A percentile compares a stretch with the other conserved stretches of the same genome.
These are phyloP conservation scores for Tineola bisselliella DNA, from an alignment of 2,888 invertebrate genomes.

Conservation along the genomic window DNA sequence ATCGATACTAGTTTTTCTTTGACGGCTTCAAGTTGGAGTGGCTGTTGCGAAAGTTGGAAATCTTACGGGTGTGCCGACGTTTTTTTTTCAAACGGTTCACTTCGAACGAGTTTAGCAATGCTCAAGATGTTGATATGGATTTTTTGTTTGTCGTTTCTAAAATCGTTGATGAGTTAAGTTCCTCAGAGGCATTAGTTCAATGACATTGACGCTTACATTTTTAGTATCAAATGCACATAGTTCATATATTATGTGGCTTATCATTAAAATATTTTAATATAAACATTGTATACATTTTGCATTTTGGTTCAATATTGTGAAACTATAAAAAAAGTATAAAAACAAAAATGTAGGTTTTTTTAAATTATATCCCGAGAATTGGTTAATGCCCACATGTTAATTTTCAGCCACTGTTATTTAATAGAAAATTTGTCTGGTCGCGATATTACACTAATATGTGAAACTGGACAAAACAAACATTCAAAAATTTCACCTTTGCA, in stretches of 20 bases:
- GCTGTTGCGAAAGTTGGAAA: slow-evolving; percentile 14
- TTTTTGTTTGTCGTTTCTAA: not conserved
- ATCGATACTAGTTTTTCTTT: slow-evolving; percentile 11
- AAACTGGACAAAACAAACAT: not conserved
- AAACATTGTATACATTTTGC: too few species aligned
- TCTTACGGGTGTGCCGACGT: slow-evolving; percentile 1
- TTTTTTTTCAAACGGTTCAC: not conserved
- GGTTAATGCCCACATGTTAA: too few species aligned
- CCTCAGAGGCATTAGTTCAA: too few species aligned
- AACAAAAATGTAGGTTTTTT: too few species aligned
- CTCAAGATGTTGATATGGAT: not conserved
- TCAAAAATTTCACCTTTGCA: not conserved
- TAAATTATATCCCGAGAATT: too few species aligned
- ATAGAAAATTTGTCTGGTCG: not conserved
- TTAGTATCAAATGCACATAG: too few species aligned
- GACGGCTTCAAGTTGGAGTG: not conserved
- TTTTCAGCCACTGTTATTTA: not conserved
- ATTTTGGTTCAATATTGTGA: too few species aligned
- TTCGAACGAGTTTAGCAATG: slow-evolving; percentile 6
- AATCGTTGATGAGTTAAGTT: not conserved
- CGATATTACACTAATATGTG: not conserved
- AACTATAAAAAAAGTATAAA: too few species aligned
- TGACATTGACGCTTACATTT: too few species aligned
- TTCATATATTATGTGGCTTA: too few species aligned
- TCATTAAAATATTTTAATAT: too few species aligned